Base-by-base conservation (phyloP, 2,888 invertebrate genomes). In the Pegoplata infirma region DNA sequence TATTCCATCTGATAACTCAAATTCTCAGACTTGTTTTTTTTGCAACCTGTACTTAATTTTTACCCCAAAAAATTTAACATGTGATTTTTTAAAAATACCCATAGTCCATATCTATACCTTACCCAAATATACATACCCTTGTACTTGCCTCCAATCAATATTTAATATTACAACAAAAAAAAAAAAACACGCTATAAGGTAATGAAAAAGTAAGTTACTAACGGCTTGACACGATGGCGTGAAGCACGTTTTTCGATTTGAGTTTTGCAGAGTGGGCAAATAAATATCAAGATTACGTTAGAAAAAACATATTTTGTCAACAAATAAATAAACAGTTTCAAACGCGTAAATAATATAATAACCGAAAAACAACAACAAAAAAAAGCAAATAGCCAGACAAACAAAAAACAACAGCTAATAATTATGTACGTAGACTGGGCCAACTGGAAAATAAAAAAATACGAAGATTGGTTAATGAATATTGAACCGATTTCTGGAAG, bases 241-340 rank as follows among this genome's bases (percentile, higher is more conserved):
- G 25, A 46, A 59, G 59, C 59, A 59, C 59, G 59, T 59, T 44
- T 59, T 59, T 25, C 12, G 36, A 14, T 10, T 19, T 19, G 32
- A 16, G 49, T 63, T 49, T 63, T 63, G 17, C 21, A 49, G 19
- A 32, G 17, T 19, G 3, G 5, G 46, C 47, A 28, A 47, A 61
- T n/a, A n/a, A n/a, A n/a, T 8, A 61, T 19, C 19, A 16, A 59
- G 59, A 59, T 59, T 59, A 59, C 23, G 59, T 59, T 59, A 46
- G 23, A 46, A 21, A 46, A n/a, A 10, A 14, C n/a, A 36, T 21
- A 66, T 17, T 25, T 23, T 28, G 21, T 66, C 53, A 66, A 55
- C 44, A 53, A 66, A 21, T 23, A 51, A 51, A n/a, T n/a, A n/a
- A n/a, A 63, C 25, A 49, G n/a, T 17, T 46, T 19, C 47, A n/a